Percentiles rank a stretch among this genome's conserved stretches.
These are phyloP conservation scores for Anhinga anhinga DNA, from an alignment of 2,113 vertebrate species.

Conservation along the genomic window DNA sequence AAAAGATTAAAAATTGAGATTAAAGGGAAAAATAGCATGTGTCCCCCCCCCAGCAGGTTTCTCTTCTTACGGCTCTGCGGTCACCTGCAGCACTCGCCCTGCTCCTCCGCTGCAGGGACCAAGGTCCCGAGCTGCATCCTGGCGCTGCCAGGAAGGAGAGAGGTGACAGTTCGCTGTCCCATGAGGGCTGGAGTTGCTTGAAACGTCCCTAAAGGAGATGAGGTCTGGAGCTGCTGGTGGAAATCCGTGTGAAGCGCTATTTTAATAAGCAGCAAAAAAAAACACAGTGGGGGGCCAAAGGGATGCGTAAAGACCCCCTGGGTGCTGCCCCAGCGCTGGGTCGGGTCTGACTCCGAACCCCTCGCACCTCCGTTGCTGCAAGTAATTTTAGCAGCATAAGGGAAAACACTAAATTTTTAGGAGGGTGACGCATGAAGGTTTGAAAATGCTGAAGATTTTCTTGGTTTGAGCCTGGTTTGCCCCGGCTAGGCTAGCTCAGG, in stretches of 20 bases:
- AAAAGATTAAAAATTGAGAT: not conserved
- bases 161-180: not conserved
- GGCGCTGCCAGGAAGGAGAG: not conserved
- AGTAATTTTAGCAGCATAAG: not conserved
- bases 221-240: not conserved
- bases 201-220: not conserved
- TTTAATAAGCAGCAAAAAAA: not conserved
- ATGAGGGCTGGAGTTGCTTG: not conserved
- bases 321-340: not conserved
- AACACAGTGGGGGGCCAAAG: fast-evolving
- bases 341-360: not conserved
- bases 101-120: fast-evolving
- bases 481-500: fast-evolving
- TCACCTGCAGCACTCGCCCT: not conserved
- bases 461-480: not conserved
- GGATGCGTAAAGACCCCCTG: not conserved
- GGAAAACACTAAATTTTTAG: not conserved
- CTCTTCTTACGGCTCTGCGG: not conserved
- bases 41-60: not conserved
- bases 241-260: not conserved
- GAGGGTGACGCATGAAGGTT: not conserved
- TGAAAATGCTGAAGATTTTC: not conserved
- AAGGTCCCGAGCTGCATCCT: not conserved
- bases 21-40: not conserved
- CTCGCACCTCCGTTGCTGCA: fast-evolving